These are phyloP conservation scores for Fregetta grallaria DNA, from an alignment of 2,113 vertebrate species.

Conservation along the genomic window DNA sequence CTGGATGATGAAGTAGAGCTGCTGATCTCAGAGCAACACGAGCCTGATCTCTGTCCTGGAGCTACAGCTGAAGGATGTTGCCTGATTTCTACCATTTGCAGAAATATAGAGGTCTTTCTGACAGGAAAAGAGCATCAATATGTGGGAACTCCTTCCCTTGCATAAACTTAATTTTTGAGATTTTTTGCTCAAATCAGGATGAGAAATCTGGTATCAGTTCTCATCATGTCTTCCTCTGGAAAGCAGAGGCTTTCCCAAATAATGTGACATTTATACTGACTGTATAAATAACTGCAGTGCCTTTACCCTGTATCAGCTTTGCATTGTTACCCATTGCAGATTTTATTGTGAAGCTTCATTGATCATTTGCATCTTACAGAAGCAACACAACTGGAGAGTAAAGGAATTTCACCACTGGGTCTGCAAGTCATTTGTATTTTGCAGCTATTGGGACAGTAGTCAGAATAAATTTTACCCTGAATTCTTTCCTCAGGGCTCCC, in stretches of 20 bases:
- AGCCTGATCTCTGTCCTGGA: not conserved
- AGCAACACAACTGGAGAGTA: not conserved
- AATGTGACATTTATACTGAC: not conserved
- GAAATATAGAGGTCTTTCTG: not conserved
- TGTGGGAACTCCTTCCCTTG: not conserved
- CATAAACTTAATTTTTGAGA: not conserved
- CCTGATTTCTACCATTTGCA: not conserved
- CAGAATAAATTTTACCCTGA: not conserved
- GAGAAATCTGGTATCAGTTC: not conserved
- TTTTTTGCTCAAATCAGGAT: not conserved
- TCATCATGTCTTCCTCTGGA: too few species aligned
- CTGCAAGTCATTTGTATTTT: not conserved
- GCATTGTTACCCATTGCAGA: not conserved
- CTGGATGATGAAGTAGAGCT: not conserved
- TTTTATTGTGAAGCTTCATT: not conserved
- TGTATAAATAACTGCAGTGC: not conserved
- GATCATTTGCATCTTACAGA: not conserved
- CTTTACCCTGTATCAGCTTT: not conserved
- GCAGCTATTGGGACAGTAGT: not conserved
- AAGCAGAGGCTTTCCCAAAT: not conserved
- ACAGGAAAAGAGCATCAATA: fast-evolving
- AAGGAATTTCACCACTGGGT: not conserved
- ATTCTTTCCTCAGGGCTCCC: not conserved
- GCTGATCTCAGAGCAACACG: not conserved
- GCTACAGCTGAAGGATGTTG: not conserved